These are phyloP conservation scores for Megaptera novaeangliae DNA, from an alignment of 2,113 vertebrate genomes.

Conservation along the genomic window DNA sequence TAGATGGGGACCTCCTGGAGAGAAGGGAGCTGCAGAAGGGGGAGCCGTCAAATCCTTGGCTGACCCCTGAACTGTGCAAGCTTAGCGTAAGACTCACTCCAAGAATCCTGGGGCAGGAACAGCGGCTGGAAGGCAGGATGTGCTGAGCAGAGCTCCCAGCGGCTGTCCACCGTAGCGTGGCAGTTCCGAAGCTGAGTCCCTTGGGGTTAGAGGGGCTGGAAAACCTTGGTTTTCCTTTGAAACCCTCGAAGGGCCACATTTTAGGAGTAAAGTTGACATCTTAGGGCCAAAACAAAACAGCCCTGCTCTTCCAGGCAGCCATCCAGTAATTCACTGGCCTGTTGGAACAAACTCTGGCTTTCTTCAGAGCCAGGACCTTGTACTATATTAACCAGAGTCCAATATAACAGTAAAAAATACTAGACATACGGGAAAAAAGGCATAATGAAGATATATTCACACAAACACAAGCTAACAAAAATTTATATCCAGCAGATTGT, in stretches of 20 bases:
- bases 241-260: background rate
- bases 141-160: background rate
- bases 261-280: background rate
- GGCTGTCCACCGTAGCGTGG: background rate
- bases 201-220: background rate
- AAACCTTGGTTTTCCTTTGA: background rate
- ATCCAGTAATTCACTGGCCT: no score
- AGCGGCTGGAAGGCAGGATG: background rate
- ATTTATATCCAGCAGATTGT: no score
- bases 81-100: fast-evolving
- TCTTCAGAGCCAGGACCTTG: background rate
- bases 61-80: background rate
- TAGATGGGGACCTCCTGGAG: no score
- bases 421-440: background rate
- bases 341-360: no score
- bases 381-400: no score
- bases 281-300: background rate
- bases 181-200: background rate
- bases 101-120: background rate
- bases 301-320: background rate
- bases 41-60: background rate
- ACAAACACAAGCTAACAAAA: background rate
- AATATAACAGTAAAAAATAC: background rate
- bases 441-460: background rate
- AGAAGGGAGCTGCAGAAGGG: background rate